phyloP scores from a whole-genome alignment of 2,888 invertebrate species.

The Eugnorisma glareosa region DNA sequence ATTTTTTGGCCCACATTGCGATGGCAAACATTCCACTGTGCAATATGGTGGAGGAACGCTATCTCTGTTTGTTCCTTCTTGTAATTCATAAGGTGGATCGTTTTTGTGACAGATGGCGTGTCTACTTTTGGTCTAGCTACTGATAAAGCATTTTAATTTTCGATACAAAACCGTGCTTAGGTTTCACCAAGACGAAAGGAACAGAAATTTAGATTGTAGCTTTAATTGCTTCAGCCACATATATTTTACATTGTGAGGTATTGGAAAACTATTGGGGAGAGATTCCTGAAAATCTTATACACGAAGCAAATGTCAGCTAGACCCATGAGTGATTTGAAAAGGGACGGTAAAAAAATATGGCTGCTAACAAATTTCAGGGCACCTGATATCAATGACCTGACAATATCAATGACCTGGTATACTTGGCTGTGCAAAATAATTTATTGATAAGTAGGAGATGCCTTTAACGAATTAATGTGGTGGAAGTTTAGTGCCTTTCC shows the following conservation, averaged over 20 bases:
- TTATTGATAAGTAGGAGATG: neutral
- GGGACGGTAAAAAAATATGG: neutral
- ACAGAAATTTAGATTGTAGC: neutral
- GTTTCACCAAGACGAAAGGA: neutral
- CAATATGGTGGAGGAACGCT: conserved; percentile 34
- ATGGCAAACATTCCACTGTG: conserved; percentile 42
- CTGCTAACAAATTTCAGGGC: neutral
- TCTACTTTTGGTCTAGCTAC: neutral
- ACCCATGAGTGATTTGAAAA: neutral
- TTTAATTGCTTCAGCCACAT: neutral
- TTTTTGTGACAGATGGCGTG: conserved; percentile 11
- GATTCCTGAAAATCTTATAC: neutral
- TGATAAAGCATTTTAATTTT: neutral
- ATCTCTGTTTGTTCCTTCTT: conserved; percentile 50
- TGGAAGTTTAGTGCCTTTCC: neutral
- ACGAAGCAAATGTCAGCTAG: neutral
- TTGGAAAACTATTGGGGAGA: neutral
- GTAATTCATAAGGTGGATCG: conserved; percentile 43
- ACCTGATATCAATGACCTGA: too few relatives aligned
- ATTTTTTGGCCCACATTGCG: conserved; percentile 65
- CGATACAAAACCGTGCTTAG: neutral
- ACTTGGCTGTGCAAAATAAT: neutral
- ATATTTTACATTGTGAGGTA: neutral
- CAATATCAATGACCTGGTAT: too few relatives aligned
- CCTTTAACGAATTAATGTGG: neutral